phyloP scores from a whole-genome alignment of 2,888 invertebrate genomes.

The Serrognathus titanus region DNA sequence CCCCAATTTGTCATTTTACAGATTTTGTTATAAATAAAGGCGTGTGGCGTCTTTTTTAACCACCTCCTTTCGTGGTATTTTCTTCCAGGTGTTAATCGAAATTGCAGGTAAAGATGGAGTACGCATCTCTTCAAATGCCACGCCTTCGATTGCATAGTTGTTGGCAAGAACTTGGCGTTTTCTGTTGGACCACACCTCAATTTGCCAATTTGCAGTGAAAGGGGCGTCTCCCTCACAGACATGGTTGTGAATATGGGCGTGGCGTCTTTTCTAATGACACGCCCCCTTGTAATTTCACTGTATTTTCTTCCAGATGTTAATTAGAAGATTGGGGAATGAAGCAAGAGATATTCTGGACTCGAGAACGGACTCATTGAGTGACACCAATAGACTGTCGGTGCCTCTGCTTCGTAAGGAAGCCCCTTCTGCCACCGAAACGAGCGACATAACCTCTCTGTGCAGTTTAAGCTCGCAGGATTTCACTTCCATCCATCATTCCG shows the following conservation, averaged over 20 bases:
- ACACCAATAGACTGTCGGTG: constrained; percentile 46
- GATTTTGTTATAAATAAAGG: no score
- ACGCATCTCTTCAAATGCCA: no score
- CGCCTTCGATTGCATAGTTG: no score
- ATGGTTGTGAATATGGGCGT: no score
- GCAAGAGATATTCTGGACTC: constrained; percentile 48
- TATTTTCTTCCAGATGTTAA: constrained; percentile 54
- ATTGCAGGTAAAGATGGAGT: constrained; percentile 22
- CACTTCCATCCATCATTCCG: constrained; percentile 54
- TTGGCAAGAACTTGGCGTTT: no score
- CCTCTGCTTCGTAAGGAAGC: constrained; percentile 54
- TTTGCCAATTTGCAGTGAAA: no score
- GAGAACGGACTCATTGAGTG: constrained; percentile 40
- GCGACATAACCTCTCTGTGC: constrained; percentile 70
- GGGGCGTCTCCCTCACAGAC: no score
- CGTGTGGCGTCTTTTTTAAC: no score
- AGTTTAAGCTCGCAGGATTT: constrained; percentile 62
- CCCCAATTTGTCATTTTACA: no score
- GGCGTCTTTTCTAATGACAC: no score
- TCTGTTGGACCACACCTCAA: no score
- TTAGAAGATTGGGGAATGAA: constrained; percentile 65
- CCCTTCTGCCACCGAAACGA: constrained; percentile 65
- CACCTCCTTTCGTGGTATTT: neutral
- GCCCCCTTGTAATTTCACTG: neutral
- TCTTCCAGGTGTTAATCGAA: constrained; percentile 28